Conservation (phyloP, 23 tunicate genomes). For the Diplosoma virens region DNA sequence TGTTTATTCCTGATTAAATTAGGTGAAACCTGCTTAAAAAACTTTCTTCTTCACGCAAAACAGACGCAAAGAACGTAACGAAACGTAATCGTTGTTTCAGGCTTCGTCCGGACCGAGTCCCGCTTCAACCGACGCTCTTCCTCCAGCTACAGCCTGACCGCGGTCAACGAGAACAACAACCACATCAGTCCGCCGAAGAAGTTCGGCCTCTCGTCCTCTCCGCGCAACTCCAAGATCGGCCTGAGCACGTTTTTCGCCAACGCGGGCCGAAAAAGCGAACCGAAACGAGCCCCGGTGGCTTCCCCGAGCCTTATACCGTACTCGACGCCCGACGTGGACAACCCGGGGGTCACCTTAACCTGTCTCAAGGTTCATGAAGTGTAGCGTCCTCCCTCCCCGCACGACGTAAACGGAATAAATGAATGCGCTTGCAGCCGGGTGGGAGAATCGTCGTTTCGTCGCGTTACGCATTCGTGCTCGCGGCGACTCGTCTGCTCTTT, state of each 20-base stretch:
- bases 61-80: no score
- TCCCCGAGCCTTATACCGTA: background rate
- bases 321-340: background rate
- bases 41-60: no score
- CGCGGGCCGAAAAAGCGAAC: background rate
- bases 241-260: conserved; percentile 41
- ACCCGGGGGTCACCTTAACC: conserved; percentile 11
- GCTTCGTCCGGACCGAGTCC: background rate
- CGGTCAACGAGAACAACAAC: conserved; percentile 41
- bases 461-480: no score
- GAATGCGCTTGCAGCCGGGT: no score
- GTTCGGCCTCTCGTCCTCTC: no score
- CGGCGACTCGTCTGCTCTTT: no score
- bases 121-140: conserved; percentile 18
- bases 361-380: conserved; percentile 18
- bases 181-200: background rate
- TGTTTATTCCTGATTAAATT: background rate
- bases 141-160: conserved; percentile 34
- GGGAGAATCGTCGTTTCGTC: no score
- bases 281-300: background rate
- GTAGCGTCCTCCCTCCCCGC: no score
- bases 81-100: background rate
- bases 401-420: no score
- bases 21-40: no score
- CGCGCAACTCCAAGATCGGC: conserved; percentile 34